Conservation (phyloP, 2,113 vertebrate species). For the Globicephala melas region DNA sequence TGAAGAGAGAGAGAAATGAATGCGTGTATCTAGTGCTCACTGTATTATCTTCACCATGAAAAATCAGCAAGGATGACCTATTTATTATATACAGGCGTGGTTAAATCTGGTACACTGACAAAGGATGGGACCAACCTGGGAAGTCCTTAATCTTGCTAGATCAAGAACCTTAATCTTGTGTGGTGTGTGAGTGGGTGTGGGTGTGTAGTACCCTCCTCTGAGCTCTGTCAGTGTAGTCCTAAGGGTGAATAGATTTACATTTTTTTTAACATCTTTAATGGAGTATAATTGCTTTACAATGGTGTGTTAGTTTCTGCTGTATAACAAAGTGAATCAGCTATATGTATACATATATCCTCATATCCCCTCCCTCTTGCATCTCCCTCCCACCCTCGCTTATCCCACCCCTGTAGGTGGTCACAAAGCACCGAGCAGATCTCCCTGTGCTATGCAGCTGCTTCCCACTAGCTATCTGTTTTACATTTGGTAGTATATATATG, state of each 20-base stretch:
- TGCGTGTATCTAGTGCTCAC: background rate
- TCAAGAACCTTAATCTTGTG: background rate
- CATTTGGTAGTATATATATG: too few species aligned
- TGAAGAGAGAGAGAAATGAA: background rate
- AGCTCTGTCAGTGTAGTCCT: slow-evolving; percentile 7
- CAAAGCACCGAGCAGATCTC: too few species aligned
- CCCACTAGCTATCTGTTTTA: too few species aligned
- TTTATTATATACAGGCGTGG: background rate
- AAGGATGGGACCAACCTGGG: background rate
- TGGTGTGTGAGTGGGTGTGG: background rate
- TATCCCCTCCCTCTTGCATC: too few species aligned
- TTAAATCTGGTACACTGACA: slow-evolving; percentile 1
- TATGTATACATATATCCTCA: too few species aligned
- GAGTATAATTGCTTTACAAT: too few species aligned
- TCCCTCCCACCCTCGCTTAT: too few species aligned
- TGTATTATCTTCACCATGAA: background rate
- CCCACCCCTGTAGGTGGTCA: too few species aligned
- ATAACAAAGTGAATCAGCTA: too few species aligned
- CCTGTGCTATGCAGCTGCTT: too few species aligned
- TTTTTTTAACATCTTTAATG: background rate
- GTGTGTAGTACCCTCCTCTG: background rate
- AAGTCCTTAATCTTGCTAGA: background rate
- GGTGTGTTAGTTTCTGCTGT: too few species aligned
- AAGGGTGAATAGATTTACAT: slow-evolving; percentile 47
- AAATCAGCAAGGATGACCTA: background rate